Evolutionary conservation across 1,140 invertebrate species (phyloP).

Genomic region (Neodiprion lecontei): DNA sequence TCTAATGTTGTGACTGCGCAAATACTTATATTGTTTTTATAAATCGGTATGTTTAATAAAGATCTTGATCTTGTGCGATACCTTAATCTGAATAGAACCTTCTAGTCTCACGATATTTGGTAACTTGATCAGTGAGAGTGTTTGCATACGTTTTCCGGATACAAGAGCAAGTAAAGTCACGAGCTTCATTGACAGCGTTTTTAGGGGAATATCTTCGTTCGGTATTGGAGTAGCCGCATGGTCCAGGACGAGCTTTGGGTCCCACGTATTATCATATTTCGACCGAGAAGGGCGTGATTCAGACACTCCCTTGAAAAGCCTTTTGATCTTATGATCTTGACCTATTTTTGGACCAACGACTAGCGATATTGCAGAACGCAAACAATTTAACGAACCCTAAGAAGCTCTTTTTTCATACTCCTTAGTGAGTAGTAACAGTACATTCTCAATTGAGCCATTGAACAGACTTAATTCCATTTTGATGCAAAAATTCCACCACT

Average conservation of each 20-base stretch:
- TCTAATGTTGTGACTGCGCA: conserved; percentile 20
- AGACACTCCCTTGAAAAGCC: conserved; percentile 29
- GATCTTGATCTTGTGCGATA: background rate
- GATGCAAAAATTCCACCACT: conserved; percentile 23
- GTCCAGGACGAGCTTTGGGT: conserved; percentile 33
- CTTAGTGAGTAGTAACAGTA: conserved; percentile 19
- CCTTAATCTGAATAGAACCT: background rate
- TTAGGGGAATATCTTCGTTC: conserved; percentile 24
- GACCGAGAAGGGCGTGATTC: conserved; percentile 28
- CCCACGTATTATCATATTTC: conserved; percentile 37
- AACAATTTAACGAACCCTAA: conserved; percentile 19
- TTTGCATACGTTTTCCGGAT: conserved; percentile 27
- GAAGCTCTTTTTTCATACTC: conserved; percentile 8
- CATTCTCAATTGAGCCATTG: background rate
- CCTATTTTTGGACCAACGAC: conserved; percentile 17
- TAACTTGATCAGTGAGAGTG: background rate
- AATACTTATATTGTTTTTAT: background rate
- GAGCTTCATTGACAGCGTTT: conserved; percentile 30
- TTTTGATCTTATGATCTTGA: conserved; percentile 22
- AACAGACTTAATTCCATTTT: conserved; percentile 1
- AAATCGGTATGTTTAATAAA: background rate
- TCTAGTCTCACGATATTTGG: background rate
- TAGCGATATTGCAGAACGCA: conserved; percentile 25
- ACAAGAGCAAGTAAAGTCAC: conserved; percentile 31
- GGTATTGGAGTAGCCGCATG: conserved; percentile 9